phyloP scores from a whole-genome alignment of 2,888 invertebrate genomes.

The Euzophera pinguis region DNA sequence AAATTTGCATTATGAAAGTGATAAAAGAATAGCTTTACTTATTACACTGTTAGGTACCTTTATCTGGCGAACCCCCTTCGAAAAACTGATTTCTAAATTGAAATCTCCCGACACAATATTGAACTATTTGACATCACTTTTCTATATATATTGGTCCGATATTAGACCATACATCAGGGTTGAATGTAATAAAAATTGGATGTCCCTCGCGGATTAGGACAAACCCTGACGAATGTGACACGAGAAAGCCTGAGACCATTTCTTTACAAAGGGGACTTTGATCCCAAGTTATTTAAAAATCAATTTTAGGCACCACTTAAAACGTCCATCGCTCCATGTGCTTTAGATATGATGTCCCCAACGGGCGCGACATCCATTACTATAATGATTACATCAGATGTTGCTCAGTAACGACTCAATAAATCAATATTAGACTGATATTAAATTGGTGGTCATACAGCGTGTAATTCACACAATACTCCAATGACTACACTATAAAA shows the following conservation, averaged over 20 bases:
- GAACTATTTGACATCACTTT: slow-evolving; percentile 53
- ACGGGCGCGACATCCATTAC: slow-evolving; percentile 43
- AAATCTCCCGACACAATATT: slow-evolving; percentile 37
- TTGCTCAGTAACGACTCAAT: slow-evolving; percentile 51
- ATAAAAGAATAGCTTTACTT: too few relatives aligned
- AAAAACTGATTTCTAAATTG: neutral
- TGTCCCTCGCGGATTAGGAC: slow-evolving; percentile 69
- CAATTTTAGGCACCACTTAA: slow-evolving; percentile 56
- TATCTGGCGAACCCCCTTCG: neutral
- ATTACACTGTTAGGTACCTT: too few relatives aligned
- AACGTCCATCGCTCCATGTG: slow-evolving; percentile 30
- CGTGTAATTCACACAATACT: slow-evolving; percentile 62
- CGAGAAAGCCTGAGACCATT: slow-evolving; percentile 62
- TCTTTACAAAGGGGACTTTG: slow-evolving; percentile 52
- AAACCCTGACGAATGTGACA: slow-evolving; percentile 76
- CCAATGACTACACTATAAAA: slow-evolving; percentile 46
- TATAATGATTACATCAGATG: slow-evolving; percentile 56
- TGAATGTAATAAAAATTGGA: slow-evolving; percentile 72
- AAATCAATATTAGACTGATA: slow-evolving; percentile 61
- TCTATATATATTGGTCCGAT: slow-evolving; percentile 61
- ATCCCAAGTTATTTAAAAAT: slow-evolving; percentile 60
- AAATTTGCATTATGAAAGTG: too few relatives aligned
- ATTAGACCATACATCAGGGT: slow-evolving; percentile 69
- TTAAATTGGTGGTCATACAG: slow-evolving; percentile 55
- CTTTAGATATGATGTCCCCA: slow-evolving; percentile 35